Base-by-base conservation (phyloP, 2,888 invertebrate genomes). In the Leptinotarsa juncta region DNA sequence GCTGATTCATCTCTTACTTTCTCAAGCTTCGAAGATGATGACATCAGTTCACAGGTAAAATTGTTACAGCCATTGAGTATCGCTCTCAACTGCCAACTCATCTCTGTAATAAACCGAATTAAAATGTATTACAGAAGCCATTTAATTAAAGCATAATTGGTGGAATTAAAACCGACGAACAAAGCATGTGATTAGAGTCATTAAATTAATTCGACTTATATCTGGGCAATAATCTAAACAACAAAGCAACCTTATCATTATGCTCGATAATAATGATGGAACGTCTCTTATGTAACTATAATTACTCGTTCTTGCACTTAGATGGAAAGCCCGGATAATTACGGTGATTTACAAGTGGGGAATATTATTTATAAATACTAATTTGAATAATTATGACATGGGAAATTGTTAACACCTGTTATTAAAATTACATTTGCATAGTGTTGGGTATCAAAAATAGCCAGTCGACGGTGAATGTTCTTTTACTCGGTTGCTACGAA, bases 121-220 rank as follows among this genome's bases (percentile, higher is more conserved):
- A 74, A 76, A 76, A 72, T 73, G 76, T 75, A 72, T 75, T 72
- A 76, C 76, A 70, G 78, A 73, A 78, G 78, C 73, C 65, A 66
- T 76, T 76, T 76, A 78, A 78, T 78, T 79, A 73, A 72, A 69
- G 53, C 60, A 68, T 79, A 76, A 79, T 79, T 77, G 75, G 76
- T 69, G 49, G 77, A 79, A 79, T 77, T 79, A 79, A 73, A 77
- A 74, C 74, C 68, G 74, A 60, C 71, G 77, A 75, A 80, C 77
- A 77, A 76, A 79, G 80, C 77, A 75, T 75, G 76, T 79, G 77
- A 80, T 80, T 78, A 75, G 73, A 74, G 73, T 77, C 77, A 77
- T 79, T 80, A 80, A 74, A 79, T 80, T 80, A 79, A 80, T 79
- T 80, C 74, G 73, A 76, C 70, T 79, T 55, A 67, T 79, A 78